These are phyloP conservation scores for Buphagus erythrorhynchus DNA, from an alignment of 2,797 vertebrate species.

Conservation along the genomic window DNA sequence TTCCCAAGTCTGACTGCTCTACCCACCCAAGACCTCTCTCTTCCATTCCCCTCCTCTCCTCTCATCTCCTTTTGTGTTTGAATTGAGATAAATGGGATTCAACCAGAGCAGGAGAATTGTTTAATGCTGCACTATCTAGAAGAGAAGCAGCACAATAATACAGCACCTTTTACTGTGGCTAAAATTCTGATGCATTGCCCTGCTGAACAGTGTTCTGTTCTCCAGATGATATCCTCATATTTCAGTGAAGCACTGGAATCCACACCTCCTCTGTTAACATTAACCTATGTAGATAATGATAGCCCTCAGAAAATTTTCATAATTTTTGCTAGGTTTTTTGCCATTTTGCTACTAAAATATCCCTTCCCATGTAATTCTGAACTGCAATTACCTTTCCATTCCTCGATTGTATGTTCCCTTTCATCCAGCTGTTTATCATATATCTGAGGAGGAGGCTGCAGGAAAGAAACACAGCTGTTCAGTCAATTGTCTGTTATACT, in stretches of 20 bases:
- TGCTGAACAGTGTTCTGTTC: neutral
- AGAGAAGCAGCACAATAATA: neutral
- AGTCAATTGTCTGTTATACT: neutral
- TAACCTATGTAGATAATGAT: neutral
- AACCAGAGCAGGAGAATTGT: neutral
- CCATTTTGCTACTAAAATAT: neutral
- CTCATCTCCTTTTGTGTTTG: neutral
- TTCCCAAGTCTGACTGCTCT: neutral
- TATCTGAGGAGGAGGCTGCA: constrained; percentile 95
- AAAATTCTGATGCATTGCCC: neutral
- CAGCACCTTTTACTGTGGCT: neutral
- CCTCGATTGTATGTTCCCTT: constrained; percentile 98
- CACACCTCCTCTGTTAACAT: neutral
- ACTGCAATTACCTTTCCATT: constrained; percentile 94
- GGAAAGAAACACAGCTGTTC: constrained; percentile 41
- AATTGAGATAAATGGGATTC: neutral
- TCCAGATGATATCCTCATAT: neutral
- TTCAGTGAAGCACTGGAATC: neutral
- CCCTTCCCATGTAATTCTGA: neutral
- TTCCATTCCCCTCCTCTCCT: neutral
- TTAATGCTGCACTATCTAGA: neutral
- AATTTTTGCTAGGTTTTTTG: neutral
- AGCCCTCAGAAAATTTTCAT: neutral
- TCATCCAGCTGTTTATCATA: constrained; percentile 99
- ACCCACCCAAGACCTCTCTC: neutral